Evolutionary conservation across 2,797 vertebrate genomes (phyloP).

Genomic region (Notolabrus celidotus): DNA sequence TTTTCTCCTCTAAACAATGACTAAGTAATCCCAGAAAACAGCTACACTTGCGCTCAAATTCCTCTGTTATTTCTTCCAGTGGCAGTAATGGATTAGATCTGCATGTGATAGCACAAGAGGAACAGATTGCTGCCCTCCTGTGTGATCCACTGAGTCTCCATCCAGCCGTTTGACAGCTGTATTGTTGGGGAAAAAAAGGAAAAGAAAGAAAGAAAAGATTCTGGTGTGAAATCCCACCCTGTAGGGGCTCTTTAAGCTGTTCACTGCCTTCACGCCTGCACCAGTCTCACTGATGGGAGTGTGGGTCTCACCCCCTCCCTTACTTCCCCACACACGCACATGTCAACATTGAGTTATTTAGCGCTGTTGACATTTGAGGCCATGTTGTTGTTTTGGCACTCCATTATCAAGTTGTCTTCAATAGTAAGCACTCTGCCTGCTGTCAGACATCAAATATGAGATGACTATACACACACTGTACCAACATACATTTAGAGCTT

Average conservation of each 20-base stretch:
- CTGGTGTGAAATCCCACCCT: constrained; percentile 62
- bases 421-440: constrained; percentile 10
- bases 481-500: neutral
- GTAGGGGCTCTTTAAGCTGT: constrained; percentile 50
- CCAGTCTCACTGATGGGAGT: constrained; percentile 32
- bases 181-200: constrained; percentile 60
- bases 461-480: neutral
- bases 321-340: constrained; percentile 4
- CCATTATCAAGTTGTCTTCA: constrained; percentile 40
- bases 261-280: constrained; percentile 38
- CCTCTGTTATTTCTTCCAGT: constrained; percentile 39
- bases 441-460: constrained; percentile 22
- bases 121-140: constrained; percentile 54
- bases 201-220: constrained; percentile 6
- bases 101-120: constrained; percentile 48
- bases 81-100: constrained; percentile 62
- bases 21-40: constrained; percentile 54
- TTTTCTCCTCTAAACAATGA: constrained; percentile 46
- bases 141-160: constrained; percentile 51
- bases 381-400: constrained; percentile 44
- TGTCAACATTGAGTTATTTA: constrained; percentile 44
- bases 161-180: constrained; percentile 57
- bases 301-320: constrained; percentile 36
- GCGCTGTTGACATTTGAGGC: constrained; percentile 40
- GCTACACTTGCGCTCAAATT: constrained; percentile 62